phyloP scores from a whole-genome alignment of 2,797 vertebrate genomes.

The Myotis daubentonii region DNA sequence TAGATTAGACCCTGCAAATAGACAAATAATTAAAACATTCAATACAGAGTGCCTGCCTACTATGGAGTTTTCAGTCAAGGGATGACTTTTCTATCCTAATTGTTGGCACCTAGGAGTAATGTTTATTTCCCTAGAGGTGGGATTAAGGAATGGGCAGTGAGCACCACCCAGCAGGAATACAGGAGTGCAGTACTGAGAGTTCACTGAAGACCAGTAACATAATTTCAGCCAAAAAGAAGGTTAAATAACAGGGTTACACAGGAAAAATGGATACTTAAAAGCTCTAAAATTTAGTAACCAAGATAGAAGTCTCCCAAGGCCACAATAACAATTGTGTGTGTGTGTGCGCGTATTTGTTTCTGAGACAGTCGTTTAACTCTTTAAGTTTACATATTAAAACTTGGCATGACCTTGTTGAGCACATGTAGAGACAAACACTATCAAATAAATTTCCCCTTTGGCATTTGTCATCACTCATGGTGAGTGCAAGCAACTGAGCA shows the following conservation, averaged over 20 bases:
- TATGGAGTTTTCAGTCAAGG: not conserved
- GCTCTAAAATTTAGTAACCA: not conserved
- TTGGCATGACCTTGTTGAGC: not conserved
- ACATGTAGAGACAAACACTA: not conserved
- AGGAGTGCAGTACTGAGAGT: not conserved
- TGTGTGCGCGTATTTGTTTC: not conserved
- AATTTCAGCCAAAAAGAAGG: not conserved
- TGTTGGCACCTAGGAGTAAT: not conserved
- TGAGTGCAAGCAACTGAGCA: no score
- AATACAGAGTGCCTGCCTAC: not conserved
- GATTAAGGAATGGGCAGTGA: accelerated
- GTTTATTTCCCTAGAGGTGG: not conserved
- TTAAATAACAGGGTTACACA: not conserved
- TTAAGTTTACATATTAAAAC: not conserved
- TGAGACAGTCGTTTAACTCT: not conserved
- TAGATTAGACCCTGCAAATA: no score
- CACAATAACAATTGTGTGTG: not conserved
- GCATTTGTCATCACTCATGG: not conserved
- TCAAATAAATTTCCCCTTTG: not conserved
- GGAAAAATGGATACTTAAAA: not conserved
- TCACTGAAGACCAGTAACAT: not conserved
- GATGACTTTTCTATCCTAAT: not conserved
- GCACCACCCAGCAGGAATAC: not conserved
- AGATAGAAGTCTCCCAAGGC: not conserved
- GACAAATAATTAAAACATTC: not conserved